Evolutionary conservation across 2,797 vertebrate genomes (phyloP), one percentile per base, ranked within the genome.

Genomic region (Molossus molossus): DNA sequence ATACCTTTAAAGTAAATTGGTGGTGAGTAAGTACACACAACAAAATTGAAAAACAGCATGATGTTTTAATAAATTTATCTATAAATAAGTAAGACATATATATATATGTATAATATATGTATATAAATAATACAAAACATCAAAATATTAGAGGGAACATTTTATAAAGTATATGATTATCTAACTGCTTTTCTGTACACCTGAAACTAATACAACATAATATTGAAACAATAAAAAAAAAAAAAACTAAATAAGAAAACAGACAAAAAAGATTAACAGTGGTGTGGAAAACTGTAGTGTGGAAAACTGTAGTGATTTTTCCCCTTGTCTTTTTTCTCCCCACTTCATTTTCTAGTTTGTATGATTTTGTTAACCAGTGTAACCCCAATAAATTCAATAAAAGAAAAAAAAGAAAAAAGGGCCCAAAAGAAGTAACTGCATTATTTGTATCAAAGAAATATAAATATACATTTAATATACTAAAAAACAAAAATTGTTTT

Each of bases 31-130:
- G 14, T 48, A 72, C 2, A 94, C 0, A 89, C 2, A 13, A 48
- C 0, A 58, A 91, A 50, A 1, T 27, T 64, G 58, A 20, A 60
- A 96, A 88, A 37, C 23, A 58, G 58, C 85, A 69, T 55, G 33
- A 25, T 48, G 20, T 40, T 84, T 87, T 75, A 84, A 91, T 91
- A 37, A 73, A 62, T 79, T 60, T 69, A 92, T 1, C 33, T 77
- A 64, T 29, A 40, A 73, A 20, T 73, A 75, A 60, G 18, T 5
- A 58, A 87, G 40, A 11, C 11, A 1, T 13, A 33, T 73, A 10
- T 73, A 10, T 29, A 60, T 70, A 70, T 90, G 12, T 37, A 75
- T 92, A 96, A 69, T 29, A 64, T 33, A 21, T 69, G 6, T 27
- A 73, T 79, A 20, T 65, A 93, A 82, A 33, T 58, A 77, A 65